Percentiles rank a stretch among this genome's conserved stretches.
These are phyloP conservation scores for Anthophora plumipes DNA, from an alignment of 2,888 invertebrate genomes.

Conservation along the genomic window DNA sequence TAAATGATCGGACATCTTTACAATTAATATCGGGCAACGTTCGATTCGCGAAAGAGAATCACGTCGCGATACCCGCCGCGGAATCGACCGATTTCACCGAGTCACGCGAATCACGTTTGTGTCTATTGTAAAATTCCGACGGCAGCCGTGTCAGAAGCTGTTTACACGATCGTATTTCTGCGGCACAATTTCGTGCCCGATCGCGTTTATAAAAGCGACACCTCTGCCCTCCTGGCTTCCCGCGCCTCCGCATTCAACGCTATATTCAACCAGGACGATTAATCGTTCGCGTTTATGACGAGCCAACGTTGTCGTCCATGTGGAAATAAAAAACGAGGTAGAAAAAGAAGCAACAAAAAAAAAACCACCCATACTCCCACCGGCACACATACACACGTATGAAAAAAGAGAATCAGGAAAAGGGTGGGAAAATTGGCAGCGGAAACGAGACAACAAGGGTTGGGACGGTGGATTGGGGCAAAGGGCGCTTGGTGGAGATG, in stretches of 20 bases:
- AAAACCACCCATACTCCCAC: too few species aligned
- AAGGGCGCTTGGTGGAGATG: constrained; percentile 20
- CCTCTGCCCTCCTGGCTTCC: constrained; percentile 2
- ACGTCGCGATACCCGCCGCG: constrained; percentile 1
- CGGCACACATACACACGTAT: too few species aligned
- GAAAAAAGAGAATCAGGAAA: not conserved
- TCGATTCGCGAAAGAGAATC: not conserved
- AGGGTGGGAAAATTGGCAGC: constrained; percentile 24
- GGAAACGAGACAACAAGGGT: constrained; percentile 22
- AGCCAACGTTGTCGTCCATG: constrained; percentile 46
- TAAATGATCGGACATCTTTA: constrained; percentile 1
- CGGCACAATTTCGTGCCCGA: constrained; percentile 60
- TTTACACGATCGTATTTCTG: constrained; percentile 63
- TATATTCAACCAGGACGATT: constrained; percentile 57
- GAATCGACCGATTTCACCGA: constrained; percentile 17
- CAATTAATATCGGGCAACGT: not conserved
- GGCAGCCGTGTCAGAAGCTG: constrained; percentile 61
- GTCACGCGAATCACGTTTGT: not conserved
- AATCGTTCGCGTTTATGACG: constrained; percentile 71
- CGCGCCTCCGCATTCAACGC: not conserved
- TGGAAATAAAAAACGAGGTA: constrained; percentile 41
- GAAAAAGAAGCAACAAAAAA: not conserved
- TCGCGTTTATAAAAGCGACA: constrained; percentile 64
- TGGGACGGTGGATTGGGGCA: not conserved
- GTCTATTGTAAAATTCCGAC: constrained; percentile 54